Conservation (phyloP, 2,797 vertebrate genomes). For the Rhinoraja longicauda region DNA sequence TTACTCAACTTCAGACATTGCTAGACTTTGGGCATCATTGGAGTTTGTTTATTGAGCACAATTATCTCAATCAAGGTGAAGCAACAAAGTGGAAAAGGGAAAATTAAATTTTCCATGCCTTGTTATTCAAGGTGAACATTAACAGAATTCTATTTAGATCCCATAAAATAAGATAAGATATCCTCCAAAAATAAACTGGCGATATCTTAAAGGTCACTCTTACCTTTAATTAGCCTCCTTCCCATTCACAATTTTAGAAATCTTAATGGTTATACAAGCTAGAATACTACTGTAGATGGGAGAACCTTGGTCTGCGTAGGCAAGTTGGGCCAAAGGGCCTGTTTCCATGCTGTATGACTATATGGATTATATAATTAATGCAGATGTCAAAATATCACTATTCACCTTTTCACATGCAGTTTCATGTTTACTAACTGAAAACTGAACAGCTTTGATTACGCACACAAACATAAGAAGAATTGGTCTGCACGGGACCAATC, state of each 20-base stretch:
- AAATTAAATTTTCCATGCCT: not conserved
- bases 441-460: not conserved
- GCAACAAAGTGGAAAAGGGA: not conserved
- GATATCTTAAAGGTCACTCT: constrained; percentile 20
- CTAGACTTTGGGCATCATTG: not conserved
- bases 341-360: too few relatives aligned
- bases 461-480: too few relatives aligned
- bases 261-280: not conserved
- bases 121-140: not conserved
- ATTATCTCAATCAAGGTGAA: not conserved
- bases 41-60: not conserved
- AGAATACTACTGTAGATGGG: not conserved
- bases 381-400: not conserved
- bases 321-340: too few relatives aligned
- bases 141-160: not conserved
- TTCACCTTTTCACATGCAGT: not conserved
- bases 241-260: not conserved
- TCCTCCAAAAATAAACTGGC: not conserved
- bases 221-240: not conserved
- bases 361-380: not conserved
- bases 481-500: too few relatives aligned
- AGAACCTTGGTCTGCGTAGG: too few relatives aligned
- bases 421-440: not conserved
- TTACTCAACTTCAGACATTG: not conserved
- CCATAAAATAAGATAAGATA: not conserved